Conservation (phyloP, 2,113 vertebrate species). For the Narcine bancroftii region DNA sequence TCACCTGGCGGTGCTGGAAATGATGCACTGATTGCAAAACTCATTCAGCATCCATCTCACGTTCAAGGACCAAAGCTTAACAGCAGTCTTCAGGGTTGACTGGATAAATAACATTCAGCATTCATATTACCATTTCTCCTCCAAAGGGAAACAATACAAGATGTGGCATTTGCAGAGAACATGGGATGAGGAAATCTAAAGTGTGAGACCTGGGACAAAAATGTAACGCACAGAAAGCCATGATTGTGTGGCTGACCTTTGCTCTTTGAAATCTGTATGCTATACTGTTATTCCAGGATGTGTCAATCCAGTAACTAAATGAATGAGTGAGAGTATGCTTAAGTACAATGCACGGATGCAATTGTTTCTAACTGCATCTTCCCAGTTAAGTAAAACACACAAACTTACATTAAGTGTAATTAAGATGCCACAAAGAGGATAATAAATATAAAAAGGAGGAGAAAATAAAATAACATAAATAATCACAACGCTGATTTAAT, state of each 20-base stretch:
- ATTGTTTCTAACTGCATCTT: no score
- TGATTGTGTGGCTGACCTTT: not conserved
- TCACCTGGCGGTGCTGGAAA: not conserved
- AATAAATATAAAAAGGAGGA: no score
- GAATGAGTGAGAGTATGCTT: no score
- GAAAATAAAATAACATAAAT: no score
- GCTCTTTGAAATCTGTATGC: not conserved
- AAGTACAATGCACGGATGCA: no score
- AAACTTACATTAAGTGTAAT: no score
- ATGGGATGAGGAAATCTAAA: not conserved
- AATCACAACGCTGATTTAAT: no score
- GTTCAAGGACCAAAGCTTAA: not conserved
- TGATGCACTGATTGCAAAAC: not conserved
- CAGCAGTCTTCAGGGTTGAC: not conserved
- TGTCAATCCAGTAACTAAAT: not conserved
- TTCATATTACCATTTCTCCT: not conserved
- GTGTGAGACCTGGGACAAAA: not conserved
- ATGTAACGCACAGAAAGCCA: not conserved
- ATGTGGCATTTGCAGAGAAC: not conserved
- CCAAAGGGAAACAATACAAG: not conserved
- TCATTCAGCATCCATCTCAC: conserved; percentile 7
- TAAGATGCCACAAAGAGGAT: no score
- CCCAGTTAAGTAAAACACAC: no score
- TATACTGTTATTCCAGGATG: not conserved
- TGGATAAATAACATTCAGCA: not conserved